Percentiles rank a stretch among this genome's conserved stretches.
These are phyloP conservation scores for Brachyhypopomus occidentalis DNA, from an alignment of 2,113 vertebrate species.

Conservation along the genomic window DNA sequence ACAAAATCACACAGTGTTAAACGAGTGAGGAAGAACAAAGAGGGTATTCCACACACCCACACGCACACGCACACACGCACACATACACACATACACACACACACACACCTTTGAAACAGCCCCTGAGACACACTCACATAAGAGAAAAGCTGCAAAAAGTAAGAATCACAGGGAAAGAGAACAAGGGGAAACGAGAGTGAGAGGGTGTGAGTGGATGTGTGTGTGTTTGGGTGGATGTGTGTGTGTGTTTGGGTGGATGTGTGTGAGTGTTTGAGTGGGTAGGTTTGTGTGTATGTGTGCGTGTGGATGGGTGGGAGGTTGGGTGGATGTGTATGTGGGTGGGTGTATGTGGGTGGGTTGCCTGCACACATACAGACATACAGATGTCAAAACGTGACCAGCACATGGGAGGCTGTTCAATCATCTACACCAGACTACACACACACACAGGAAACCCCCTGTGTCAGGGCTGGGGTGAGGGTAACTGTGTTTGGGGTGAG, in stretches of 20 bases:
- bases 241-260: conserved; percentile 7
- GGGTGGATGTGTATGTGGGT: no score
- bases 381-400: no score
- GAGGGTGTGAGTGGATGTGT: neutral
- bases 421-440: no score
- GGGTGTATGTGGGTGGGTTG: no score
- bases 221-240: neutral
- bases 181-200: neutral
- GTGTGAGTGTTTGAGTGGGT: neutral
- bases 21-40: neutral
- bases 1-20: conserved; percentile 14
- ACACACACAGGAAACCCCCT: no score
- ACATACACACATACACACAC: conserved; percentile 20
- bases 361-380: no score
- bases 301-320: no score
- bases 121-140: neutral
- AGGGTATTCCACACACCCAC: neutral
- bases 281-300: neutral
- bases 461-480: no score
- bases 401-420: no score
- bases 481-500: no score
- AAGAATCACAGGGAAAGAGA: neutral
- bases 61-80: conserved; percentile 2
- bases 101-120: neutral
- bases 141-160: neutral